Base-by-base conservation (phyloP, 2,888 invertebrate genomes). In the Antheraea assamensis region DNA sequence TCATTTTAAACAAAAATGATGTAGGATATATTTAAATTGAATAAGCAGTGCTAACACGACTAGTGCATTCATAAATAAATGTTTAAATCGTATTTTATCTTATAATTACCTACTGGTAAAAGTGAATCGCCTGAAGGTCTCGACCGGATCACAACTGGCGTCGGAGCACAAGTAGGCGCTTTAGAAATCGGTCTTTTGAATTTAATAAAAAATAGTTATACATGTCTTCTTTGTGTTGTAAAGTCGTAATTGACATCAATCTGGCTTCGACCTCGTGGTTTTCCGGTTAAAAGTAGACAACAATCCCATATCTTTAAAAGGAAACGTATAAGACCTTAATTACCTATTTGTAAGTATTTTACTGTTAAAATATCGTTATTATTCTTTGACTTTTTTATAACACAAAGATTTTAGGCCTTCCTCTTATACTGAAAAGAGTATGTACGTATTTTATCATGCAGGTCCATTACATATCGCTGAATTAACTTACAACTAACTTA, bases 71-170 rank as follows among this genome's bases (percentile, higher is more conserved):
- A 58, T 58, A 58, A 24, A 58, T 58, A 58, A 66, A 31, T 31
- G 7, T 66, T 66, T 21, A 35, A 73, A 79, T 78, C 82, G 82
- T 81, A 83, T 81, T 78, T 80, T 78, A 76, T 77, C 79, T 83
- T 84, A 83, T 90, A 90, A 91, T 91, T 90, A 86, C 82, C 91
- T 90, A 86, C 82, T 86, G 86, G 80, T 80, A 83, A 83, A 84
- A 81, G 79, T 79, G 83, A 84, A 86, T 85, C 80, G 81, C 84
- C 85, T 83, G 84, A 83, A 83, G 85, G 85, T 81, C 82, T 78
- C 79, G 78, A 78, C 84, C 86, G 86, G 83, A 87, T 83, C 82
- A 84, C 89, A 87, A 86, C 87, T 87, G 88, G 77, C 86, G 83
- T 80, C 74, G 78, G 74, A 71, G 30, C 75, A 78, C 76, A 76